Conservation (phyloP, 1,140 invertebrate species). For the Scaptomyza hsui region DNA sequence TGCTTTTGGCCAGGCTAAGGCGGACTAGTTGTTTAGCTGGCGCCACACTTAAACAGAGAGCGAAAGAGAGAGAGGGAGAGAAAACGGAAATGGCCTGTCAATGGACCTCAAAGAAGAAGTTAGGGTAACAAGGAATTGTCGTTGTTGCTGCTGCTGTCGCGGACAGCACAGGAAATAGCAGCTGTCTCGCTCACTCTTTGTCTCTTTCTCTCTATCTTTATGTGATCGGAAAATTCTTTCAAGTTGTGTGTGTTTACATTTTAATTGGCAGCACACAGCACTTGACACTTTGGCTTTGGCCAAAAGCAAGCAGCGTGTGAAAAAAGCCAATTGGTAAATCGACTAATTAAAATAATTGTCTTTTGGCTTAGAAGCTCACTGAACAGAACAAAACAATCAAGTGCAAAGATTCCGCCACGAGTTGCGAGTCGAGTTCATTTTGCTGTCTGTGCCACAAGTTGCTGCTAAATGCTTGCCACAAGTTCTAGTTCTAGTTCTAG, state of each 20-base stretch:
- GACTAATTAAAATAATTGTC: constrained; percentile 61
- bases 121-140: constrained; percentile 62
- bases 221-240: constrained; percentile 4
- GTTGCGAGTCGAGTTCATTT: neutral
- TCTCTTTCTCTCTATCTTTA: neutral
- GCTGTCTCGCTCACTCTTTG: neutral
- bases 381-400: constrained; percentile 41
- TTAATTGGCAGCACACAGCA: constrained; percentile 53
- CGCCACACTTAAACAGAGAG: constrained; percentile 6
- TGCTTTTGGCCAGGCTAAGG: constrained; percentile 33
- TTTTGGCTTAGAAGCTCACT: constrained; percentile 18
- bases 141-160: constrained; percentile 6
- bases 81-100: constrained; percentile 75
- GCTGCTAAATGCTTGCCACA: constrained; percentile 32
- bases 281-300: constrained; percentile 19
- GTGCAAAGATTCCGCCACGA: constrained; percentile 15
- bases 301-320: constrained; percentile 41
- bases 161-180: constrained; percentile 33
- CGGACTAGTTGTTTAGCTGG: constrained; percentile 4
- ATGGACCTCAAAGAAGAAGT: constrained; percentile 35
- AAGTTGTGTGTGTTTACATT: constrained; percentile 43
- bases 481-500: neutral
- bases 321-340: constrained; percentile 48
- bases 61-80: too few species aligned
- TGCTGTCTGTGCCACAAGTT: constrained; percentile 17